phyloP scores from a whole-genome alignment of 92 coral and sea anemone genomes.

The Epizoanthus rinbou region DNA sequence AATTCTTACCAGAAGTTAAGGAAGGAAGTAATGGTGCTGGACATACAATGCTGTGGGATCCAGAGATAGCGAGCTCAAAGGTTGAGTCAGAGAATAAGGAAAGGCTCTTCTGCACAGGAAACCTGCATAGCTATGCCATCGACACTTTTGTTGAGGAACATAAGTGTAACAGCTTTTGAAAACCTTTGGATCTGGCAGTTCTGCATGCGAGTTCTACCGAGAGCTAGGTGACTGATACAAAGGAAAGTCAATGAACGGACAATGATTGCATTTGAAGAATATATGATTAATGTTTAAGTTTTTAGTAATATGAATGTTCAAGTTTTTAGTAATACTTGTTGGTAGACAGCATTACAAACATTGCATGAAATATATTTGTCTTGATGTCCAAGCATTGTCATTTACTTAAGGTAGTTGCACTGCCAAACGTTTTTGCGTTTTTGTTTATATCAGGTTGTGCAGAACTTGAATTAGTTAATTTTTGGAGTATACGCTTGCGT shows the following conservation, averaged over 20 bases:
- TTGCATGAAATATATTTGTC: too few relatives aligned
- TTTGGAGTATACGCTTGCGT: too few relatives aligned
- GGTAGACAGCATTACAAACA: too few relatives aligned
- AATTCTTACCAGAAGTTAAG: slow-evolving; percentile 46
- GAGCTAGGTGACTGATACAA: not conserved
- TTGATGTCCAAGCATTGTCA: too few relatives aligned
- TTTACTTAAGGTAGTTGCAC: not conserved
- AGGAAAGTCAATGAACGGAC: slow-evolving; percentile 3
- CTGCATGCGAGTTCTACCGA: slow-evolving; percentile 8
- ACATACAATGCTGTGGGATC: slow-evolving; percentile 57
- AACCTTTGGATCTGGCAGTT: slow-evolving; percentile 48
- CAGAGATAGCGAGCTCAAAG: slow-evolving; percentile 47
- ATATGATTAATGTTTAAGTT: too few relatives aligned
- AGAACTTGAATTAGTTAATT: too few relatives aligned
- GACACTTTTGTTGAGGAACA: slow-evolving; percentile 48
- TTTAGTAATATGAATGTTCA: too few relatives aligned
- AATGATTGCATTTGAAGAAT: too few relatives aligned
- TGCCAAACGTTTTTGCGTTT: not conserved
- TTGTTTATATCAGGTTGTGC: too few relatives aligned
- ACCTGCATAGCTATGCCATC: slow-evolving; percentile 50
- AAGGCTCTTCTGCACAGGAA: slow-evolving; percentile 52
- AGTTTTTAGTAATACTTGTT: too few relatives aligned
- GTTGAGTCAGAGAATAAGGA: slow-evolving; percentile 34
- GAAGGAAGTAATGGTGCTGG: slow-evolving; percentile 56
- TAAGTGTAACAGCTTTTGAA: slow-evolving; percentile 51